These are phyloP conservation scores for Machaerirhynchus nigripectus DNA, from an alignment of 2,113 vertebrate species.

Conservation along the genomic window DNA sequence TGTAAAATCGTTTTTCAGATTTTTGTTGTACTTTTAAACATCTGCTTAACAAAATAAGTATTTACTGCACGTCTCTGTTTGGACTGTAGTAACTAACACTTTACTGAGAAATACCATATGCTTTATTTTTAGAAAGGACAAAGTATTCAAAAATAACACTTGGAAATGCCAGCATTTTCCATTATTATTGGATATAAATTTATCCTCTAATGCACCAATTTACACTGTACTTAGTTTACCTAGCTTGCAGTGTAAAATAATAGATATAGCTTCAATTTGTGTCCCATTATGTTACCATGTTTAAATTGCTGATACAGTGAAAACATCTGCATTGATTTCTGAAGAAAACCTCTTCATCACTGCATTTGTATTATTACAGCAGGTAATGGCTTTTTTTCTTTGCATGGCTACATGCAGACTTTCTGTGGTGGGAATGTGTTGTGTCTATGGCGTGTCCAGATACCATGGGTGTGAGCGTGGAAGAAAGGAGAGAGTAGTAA, in stretches of 20 bases:
- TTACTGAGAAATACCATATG: slow-evolving; percentile 4
- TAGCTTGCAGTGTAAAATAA: slow-evolving; percentile 57
- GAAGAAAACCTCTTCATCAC: slow-evolving; percentile 25
- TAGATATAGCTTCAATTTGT: slow-evolving; percentile 60
- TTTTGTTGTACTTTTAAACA: slow-evolving; percentile 29
- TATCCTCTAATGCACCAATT: slow-evolving; percentile 57
- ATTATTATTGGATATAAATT: slow-evolving; percentile 56
- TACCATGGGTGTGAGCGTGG: not conserved
- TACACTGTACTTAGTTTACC: slow-evolving; percentile 53
- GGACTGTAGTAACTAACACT: slow-evolving; percentile 29
- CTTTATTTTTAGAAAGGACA: slow-evolving; percentile 61
- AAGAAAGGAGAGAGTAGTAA: not conserved
- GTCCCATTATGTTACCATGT: slow-evolving; percentile 58
- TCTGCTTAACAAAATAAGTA: slow-evolving; percentile 41
- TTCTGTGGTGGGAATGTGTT: not conserved
- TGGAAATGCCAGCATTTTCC: slow-evolving; percentile 47
- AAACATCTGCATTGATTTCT: slow-evolving; percentile 53
- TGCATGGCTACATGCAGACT: not conserved
- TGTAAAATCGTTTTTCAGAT: not conserved
- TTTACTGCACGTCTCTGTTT: slow-evolving; percentile 43
- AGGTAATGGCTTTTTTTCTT: not conserved
- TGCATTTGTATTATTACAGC: slow-evolving; percentile 33
- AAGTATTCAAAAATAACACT: slow-evolving; percentile 48
- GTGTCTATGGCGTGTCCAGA: rapidly evolving
- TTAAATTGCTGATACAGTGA: slow-evolving; percentile 64